A percentile compares a stretch with the other conserved stretches of the same genome.
Conservation (phyloP, 2,797 vertebrate genomes). For the Bovichtus diacanthus region DNA sequence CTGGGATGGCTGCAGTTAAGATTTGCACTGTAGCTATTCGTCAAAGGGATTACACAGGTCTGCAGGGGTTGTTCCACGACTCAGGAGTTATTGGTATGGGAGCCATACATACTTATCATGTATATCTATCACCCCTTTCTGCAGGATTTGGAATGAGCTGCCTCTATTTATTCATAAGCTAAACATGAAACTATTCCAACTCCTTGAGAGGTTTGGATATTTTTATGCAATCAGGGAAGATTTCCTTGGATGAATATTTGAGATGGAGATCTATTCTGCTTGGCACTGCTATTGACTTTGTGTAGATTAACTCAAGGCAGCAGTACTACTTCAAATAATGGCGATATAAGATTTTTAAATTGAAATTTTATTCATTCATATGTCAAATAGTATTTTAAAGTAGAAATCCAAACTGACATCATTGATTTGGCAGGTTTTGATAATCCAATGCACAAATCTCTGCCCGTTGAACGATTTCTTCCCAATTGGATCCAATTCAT, state of each 20-base stretch:
- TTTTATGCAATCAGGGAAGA: conserved; percentile 62
- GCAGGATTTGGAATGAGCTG: conserved; percentile 54
- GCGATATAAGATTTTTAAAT: conserved; percentile 34
- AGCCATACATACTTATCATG: conserved; percentile 59
- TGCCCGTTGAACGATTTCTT: conserved; percentile 6
- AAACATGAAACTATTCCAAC: conserved; percentile 62
- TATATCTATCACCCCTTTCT: conserved; percentile 54
- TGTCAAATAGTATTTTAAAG: conserved; percentile 40
- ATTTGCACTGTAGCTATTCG: conserved; percentile 65
- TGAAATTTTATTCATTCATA: conserved; percentile 41
- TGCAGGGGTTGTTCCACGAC: conserved; percentile 63
- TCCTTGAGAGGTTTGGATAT: conserved; percentile 42
- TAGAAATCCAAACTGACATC: conserved; percentile 24
- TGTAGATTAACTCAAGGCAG: conserved; percentile 32
- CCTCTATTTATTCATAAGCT: conserved; percentile 52
- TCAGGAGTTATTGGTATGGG: conserved; percentile 58
- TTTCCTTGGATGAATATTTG: conserved; percentile 52
- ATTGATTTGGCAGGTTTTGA: conserved; percentile 31
- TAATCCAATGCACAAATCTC: not conserved
- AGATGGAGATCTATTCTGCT: conserved; percentile 24
- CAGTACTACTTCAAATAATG: conserved; percentile 32
- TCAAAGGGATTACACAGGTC: conserved; percentile 74
- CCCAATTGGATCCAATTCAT: conserved; percentile 40
- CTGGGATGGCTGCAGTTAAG: conserved; percentile 62
- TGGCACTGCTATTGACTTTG: conserved; percentile 35